Percentiles rank a stretch among this genome's conserved stretches.
These are phyloP conservation scores for Spisula subtruncata DNA, from an alignment of 2,888 invertebrate species.

Conservation along the genomic window DNA sequence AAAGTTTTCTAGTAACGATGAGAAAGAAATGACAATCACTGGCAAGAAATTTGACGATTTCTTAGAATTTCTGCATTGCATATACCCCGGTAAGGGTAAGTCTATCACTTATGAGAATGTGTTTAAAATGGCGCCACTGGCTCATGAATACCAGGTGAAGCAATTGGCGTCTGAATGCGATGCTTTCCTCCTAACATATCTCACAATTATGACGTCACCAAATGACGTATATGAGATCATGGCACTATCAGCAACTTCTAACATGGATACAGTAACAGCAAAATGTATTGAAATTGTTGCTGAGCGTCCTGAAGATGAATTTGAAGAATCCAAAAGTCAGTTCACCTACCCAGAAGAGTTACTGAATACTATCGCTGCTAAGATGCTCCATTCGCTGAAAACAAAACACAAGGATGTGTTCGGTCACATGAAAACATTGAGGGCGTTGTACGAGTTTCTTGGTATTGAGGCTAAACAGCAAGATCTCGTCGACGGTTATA, in stretches of 20 bases:
- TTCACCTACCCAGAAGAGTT: not conserved
- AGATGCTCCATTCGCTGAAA: not conserved
- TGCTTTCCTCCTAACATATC: not conserved
- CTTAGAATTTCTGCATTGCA: constrained; percentile 85
- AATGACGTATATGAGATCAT: not conserved
- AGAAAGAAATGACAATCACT: constrained; percentile 69
- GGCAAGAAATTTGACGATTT: constrained; percentile 83
- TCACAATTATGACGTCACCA: not conserved
- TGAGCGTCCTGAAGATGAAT: not conserved
- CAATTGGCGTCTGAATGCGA: constrained; percentile 18
- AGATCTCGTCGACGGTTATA: not conserved
- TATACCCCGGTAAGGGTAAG: constrained; percentile 80
- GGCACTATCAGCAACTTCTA: not conserved
- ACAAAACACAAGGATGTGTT: constrained; percentile 12
- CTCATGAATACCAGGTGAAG: constrained; percentile 16
- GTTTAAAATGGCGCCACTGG: not conserved
- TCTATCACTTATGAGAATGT: not conserved
- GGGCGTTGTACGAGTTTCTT: not conserved
- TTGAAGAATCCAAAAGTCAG: not conserved
- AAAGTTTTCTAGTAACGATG: constrained; percentile 71
- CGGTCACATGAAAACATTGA: not conserved
- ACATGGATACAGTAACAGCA: not conserved
- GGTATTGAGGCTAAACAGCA: not conserved
- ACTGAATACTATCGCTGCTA: not conserved
- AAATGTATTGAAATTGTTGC: not conserved